Percentiles rank a stretch among this genome's conserved stretches.
Conservation (phyloP, 2,888 invertebrate genomes). For the Dolichopus griseipennis region DNA sequence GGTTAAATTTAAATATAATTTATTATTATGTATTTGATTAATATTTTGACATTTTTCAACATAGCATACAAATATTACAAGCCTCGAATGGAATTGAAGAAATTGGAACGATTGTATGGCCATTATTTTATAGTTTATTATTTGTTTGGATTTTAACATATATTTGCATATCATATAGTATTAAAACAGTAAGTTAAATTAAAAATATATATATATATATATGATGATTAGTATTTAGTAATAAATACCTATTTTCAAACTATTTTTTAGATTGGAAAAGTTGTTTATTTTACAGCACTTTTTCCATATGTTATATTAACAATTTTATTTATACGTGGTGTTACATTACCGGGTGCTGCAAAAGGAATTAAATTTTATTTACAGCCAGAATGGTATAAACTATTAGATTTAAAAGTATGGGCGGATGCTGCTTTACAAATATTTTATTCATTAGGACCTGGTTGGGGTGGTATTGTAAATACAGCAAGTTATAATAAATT, state of each 20-base stretch:
- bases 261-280: conserved; percentile 37
- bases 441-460: conserved; percentile 82
- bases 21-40: too few relatives aligned
- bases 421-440: conserved; percentile 88
- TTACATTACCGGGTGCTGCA: conserved; percentile 71
- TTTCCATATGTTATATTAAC: conserved; percentile 71
- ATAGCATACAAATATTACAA: conserved; percentile 67
- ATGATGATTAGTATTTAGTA: too few relatives aligned
- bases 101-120: conserved; percentile 72
- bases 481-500: conserved; percentile 79
- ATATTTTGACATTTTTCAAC: conserved; percentile 29
- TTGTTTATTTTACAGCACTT: conserved; percentile 77
- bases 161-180: conserved; percentile 76
- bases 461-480: conserved; percentile 76
- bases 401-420: conserved; percentile 79
- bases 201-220: too few relatives aligned
- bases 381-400: conserved; percentile 66
- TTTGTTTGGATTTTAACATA: conserved; percentile 75
- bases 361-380: conserved; percentile 69
- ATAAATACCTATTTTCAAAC: not conserved
- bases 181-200: conserved; percentile 54
- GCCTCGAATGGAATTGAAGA: conserved; percentile 65
- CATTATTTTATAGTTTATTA: conserved; percentile 62
- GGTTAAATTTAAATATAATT: too few relatives aligned
- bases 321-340: conserved; percentile 62